These are phyloP conservation scores for Drosophila borealis DNA, from an alignment of 2,888 invertebrate species.

Conservation along the genomic window DNA sequence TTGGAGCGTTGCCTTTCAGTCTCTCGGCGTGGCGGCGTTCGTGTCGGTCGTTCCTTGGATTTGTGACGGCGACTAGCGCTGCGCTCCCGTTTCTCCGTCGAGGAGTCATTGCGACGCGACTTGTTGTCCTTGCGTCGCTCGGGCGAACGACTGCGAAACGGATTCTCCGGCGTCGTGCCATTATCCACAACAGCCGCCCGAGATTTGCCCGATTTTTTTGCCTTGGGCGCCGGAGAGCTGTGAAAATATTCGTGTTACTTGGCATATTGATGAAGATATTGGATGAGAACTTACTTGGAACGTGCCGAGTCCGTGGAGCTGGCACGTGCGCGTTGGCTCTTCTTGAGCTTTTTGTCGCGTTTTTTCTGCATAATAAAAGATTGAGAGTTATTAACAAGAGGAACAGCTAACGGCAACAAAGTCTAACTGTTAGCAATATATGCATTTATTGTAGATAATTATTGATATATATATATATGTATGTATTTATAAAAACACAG, in stretches of 20 bases:
- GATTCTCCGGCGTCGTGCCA: conserved; percentile 61
- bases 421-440: conserved; percentile 64
- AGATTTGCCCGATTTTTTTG: conserved; percentile 46
- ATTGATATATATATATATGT: conserved; percentile 27
- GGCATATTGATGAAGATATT: neutral
- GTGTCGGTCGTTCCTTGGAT: conserved; percentile 27
- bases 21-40: conserved; percentile 21
- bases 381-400: conserved; percentile 30
- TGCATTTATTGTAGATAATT: conserved; percentile 10
- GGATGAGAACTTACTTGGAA: conserved; percentile 85
- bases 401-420: conserved; percentile 26
- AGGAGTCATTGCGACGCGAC: conserved; percentile 58
- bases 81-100: conserved; percentile 42
- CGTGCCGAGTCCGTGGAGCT: conserved; percentile 86
- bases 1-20: conserved; percentile 29
- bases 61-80: conserved; percentile 32
- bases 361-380: conserved; percentile 86
- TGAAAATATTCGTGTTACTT: neutral
- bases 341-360: conserved; percentile 87
- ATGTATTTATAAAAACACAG: conserved; percentile 40
- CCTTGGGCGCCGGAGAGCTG: conserved; percentile 68
- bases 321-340: conserved; percentile 83
- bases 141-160: conserved; percentile 77
- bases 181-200: conserved; percentile 26
- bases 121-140: conserved; percentile 69